Conservation (phyloP, 2,113 vertebrate genomes). For the Pleuronectes platessa region DNA sequence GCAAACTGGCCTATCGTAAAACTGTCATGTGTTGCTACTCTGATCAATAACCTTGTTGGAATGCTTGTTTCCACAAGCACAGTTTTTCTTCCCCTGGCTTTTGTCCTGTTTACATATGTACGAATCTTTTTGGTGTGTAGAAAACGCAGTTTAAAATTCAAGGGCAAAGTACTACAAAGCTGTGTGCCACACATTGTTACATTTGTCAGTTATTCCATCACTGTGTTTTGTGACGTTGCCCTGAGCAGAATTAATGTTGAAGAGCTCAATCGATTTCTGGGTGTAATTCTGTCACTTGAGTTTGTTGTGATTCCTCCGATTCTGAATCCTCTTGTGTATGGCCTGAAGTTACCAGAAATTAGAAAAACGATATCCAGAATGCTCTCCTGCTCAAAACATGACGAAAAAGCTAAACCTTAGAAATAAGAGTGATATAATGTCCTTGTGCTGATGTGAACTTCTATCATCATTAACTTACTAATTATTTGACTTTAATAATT, state of each 20-base stretch:
- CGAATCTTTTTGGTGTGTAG: constrained; percentile 63
- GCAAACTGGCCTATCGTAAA: constrained; percentile 73
- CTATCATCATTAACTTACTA: too few species aligned
- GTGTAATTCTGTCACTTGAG: constrained; percentile 66
- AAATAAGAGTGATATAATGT: background rate
- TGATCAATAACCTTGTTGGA: constrained; percentile 62
- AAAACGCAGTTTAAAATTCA: constrained; percentile 49
- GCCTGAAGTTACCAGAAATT: constrained; percentile 66
- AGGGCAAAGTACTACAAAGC: constrained; percentile 62
- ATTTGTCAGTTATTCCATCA: constrained; percentile 64
- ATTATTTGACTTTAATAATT: too few species aligned
- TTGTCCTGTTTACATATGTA: constrained; percentile 66
- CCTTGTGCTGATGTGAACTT: background rate
- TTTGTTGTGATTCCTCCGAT: constrained; percentile 69
- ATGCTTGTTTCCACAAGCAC: constrained; percentile 45
- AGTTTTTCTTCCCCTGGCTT: constrained; percentile 63
- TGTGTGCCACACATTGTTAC: constrained; percentile 69
- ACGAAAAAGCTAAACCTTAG: background rate
- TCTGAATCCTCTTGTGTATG: constrained; percentile 66
- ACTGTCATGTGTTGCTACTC: constrained; percentile 66
- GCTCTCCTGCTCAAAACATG: constrained; percentile 1
- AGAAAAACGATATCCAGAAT: constrained; percentile 24
- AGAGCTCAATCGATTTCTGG: constrained; percentile 55
- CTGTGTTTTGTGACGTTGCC: constrained; percentile 66
- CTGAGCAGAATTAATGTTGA: constrained; percentile 63